Base-by-base conservation (phyloP, 2,888 invertebrate species). In the Ophraella communa region DNA sequence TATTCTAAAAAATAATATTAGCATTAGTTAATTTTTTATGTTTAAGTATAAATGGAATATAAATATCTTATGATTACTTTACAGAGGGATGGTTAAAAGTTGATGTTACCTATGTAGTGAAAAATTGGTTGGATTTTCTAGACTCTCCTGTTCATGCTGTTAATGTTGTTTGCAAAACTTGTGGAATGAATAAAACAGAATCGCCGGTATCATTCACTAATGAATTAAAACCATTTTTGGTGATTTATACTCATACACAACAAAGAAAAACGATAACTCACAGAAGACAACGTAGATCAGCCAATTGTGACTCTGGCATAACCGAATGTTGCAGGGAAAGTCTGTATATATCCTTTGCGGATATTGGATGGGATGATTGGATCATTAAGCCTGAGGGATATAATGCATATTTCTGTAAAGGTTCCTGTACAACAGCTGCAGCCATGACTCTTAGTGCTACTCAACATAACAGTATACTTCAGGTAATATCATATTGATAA, bases 311-410 rank as follows among this genome's bases (percentile, higher is more conserved):
- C 0, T 85, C 89, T 24, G 88, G 87, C 2, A 83, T 89, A 68
- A 90, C 88, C 33, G 93, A 92, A 74, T 95, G 94, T 79, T 95
- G 95, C 78, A 84, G 93, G 11, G 94, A 94, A 78, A 89, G 90
- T 39, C 84, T 95, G 0, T 92, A 91, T 77, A 90, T 95, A 66
- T 91, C 91, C 69, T 95, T 95, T 78, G 88, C 88, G 65, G 92
- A 93, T 44, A 89, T 95, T 59, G 94, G 94, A 51, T 95, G 95
- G 95, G 89, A 89, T 72, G 91, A 93, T 79, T 95, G 94, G 94
- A 93, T 95, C 65, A 87, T 95, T 68, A 86, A 88, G 70, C 95
- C 95, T 0, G 85, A 86, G 11, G 93, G 93, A 0, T 95, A 94
- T 80, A 89, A 94, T 75, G 94, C 95, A 0, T 93, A 93, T 80